These are phyloP conservation scores for Erebia aethiops DNA, from an alignment of 2,888 invertebrate genomes.

Conservation along the genomic window DNA sequence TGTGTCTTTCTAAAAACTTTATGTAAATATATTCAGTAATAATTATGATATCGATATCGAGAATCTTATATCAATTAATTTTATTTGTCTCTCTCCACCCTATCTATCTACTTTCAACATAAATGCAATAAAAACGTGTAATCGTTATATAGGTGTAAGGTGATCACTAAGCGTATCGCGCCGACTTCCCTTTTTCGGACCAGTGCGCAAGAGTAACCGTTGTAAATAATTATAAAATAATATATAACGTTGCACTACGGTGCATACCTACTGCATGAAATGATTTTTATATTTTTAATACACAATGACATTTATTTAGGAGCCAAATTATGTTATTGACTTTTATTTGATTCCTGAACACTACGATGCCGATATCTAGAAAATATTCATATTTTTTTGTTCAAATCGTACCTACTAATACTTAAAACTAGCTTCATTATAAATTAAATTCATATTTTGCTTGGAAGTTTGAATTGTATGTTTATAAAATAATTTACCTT, in stretches of 20 bases:
- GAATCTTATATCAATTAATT: not conserved
- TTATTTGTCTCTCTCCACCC: not conserved
- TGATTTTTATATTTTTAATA: not conserved
- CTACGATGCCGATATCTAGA: no score
- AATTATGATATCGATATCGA: constrained; percentile 5
- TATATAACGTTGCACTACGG: constrained; percentile 35
- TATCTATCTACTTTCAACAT: not conserved
- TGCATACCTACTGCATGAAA: constrained; percentile 20
- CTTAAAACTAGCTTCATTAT: no score
- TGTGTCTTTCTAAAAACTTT: not conserved
- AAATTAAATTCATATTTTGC: no score
- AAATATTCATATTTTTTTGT: no score
- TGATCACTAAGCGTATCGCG: constrained; percentile 57
- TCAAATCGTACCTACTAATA: no score
- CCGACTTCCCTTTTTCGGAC: constrained; percentile 57
- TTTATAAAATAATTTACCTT: no score
- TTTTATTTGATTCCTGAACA: no score
- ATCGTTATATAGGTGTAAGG: constrained; percentile 29
- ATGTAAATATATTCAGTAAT: constrained; percentile 13
- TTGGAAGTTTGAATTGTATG: no score
- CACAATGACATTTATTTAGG: no score
- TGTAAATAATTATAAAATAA: constrained; percentile 41
- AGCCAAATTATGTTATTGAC: no score
- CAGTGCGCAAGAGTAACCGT: constrained; percentile 58
- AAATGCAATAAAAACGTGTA: constrained; percentile 12